phyloP scores from a whole-genome alignment of 2,113 vertebrate genomes.

The Chaetorhynchus papuensis region DNA sequence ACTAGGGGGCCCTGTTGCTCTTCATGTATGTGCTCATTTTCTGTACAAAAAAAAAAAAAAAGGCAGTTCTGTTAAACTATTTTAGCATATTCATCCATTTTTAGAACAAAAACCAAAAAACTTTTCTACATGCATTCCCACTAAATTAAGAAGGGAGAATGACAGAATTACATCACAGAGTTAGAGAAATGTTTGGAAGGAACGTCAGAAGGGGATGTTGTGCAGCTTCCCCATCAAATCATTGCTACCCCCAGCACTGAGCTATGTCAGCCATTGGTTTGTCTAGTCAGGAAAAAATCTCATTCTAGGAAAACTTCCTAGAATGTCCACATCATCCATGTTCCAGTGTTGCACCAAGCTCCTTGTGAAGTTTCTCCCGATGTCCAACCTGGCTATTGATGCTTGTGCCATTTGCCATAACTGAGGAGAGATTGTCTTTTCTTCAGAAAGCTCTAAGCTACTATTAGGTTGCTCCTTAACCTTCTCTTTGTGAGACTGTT shows the following conservation, averaged over 20 bases:
- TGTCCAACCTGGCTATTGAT: not conserved
- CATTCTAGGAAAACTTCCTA: not conserved
- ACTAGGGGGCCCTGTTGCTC: not conserved
- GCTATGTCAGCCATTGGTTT: not conserved
- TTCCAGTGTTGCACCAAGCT: not conserved
- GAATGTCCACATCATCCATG: not conserved
- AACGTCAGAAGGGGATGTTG: fast-evolving
- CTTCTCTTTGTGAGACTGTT: not conserved
- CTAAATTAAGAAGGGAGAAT: not conserved
- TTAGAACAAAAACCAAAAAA: not conserved
- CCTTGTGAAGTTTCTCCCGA: not conserved
- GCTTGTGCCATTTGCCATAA: not conserved
- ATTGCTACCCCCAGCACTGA: not conserved
- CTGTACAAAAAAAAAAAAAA: not conserved
- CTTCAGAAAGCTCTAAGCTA: not conserved
- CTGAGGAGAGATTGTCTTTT: not conserved
- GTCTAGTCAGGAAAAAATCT: not conserved
- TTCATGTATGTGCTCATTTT: not conserved
- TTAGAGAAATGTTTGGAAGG: not conserved
- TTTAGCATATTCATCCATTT: not conserved
- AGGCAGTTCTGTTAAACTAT: not conserved
- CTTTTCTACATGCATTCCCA: not conserved
- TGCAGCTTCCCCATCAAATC: not conserved
- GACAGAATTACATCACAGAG: not conserved
- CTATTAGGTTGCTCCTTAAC: not conserved